Base-by-base conservation (phyloP, 30 jellyfish, hydroid and myxozoan genomes). In the Thelohanellus kitauei region DNA sequence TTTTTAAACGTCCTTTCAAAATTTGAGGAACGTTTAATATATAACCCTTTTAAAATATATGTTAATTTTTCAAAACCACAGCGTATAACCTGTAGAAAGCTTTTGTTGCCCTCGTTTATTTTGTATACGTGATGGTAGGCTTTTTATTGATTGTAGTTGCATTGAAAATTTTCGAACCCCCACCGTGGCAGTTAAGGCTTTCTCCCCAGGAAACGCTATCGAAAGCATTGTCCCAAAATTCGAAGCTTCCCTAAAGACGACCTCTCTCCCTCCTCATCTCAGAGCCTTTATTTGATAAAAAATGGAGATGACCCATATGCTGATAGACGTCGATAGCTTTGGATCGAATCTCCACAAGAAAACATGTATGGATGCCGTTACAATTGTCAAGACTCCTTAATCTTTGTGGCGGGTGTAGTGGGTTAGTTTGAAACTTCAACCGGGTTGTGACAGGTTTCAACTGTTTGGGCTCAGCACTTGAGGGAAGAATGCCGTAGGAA, bases 351-450 rank as follows among this genome's bases (percentile, higher is more conserved):
- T 63, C 17, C 99, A 82, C 75, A 82, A 65, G 48, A 82, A 82
- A 57, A 90, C 66, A 45, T 89, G 60, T 48, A 86, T 82, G 17
- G 99, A 82, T 38, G 99, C 89, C 31, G 99, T 82, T 34, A 82
- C 99, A 3, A 66, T 82, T 48, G 57, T 82, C 13, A 90, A 82
- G 31, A 55, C 99, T 3, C 99, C 99, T 2, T 86, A 38, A 52
- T 82, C 33, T 75, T 58, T 18, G 71, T 58, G 14, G 90, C 66
- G 45, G 99, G 99, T 33, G 47, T 82, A 48, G 85, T 82, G 45
- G 99, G 99, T 16, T 82, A 82, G 40, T 68, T 82, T 20, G 99
- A 82, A 51, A 82, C 99, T 12, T 90, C 99, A 31, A 83, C 86
- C 45, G 99, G 99, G 13, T 60, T 58, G 32, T 48, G 90, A 22